Evolutionary conservation across 2,888 invertebrate species (phyloP).

Genomic region (Cheilosia vernalis): DNA sequence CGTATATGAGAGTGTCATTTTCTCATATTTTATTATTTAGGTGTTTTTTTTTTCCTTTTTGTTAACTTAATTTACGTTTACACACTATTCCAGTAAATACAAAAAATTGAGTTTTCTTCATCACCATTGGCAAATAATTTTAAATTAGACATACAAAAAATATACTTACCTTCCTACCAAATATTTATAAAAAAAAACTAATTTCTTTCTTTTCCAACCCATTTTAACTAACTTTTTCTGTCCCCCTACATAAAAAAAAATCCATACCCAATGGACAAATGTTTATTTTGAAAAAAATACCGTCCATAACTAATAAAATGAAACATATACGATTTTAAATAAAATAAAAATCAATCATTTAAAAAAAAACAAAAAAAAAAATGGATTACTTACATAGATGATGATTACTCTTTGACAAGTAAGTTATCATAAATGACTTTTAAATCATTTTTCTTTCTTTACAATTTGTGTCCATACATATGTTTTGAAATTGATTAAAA

Average conservation of each 20-base stretch:
- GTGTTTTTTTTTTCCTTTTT: conserved; percentile 3
- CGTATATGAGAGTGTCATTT: conserved; percentile 69
- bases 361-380: conserved; percentile 38
- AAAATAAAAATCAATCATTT: conserved; percentile 71
- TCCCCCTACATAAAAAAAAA: conserved; percentile 35
- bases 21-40: conserved; percentile 51
- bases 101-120: conserved; percentile 21
- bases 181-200: conserved; percentile 28
- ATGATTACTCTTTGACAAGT: conserved; percentile 87
- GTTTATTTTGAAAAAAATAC: conserved; percentile 53
- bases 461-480: conserved; percentile 29
- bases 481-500: conserved; percentile 25
- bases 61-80: conserved; percentile 18
- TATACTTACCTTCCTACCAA: conserved; percentile 54
- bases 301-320: conserved; percentile 64
- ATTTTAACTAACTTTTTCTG: conserved; percentile 50
- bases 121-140: conserved; percentile 51
- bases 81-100: conserved; percentile 20
- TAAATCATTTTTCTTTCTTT: conserved; percentile 56
- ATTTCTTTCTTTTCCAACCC: conserved; percentile 61
- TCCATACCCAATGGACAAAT: conserved; percentile 32
- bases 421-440: conserved; percentile 83
- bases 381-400: conserved; percentile 84
- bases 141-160: conserved; percentile 16
- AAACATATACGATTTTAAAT: conserved; percentile 53